phyloP scores from a whole-genome alignment of 2,797 vertebrate genomes.

The Dipus sagitta region DNA sequence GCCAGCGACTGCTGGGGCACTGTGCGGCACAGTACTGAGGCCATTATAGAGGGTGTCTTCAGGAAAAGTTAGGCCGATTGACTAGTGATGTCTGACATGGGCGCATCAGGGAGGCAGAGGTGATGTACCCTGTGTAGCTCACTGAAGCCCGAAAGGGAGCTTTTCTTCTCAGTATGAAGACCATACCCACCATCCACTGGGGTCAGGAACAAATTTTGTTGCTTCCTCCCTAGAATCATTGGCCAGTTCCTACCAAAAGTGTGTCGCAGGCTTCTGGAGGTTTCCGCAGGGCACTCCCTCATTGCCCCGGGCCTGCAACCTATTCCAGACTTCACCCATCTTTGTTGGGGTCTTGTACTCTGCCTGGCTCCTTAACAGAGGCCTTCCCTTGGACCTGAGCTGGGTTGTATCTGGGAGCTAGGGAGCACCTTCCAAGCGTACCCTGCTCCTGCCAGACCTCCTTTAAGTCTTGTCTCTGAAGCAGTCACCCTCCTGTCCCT shows the following conservation, averaged over 20 bases:
- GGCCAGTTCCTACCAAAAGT: not conserved
- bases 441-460: no score
- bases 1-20: not conserved
- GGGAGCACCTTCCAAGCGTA: not conserved
- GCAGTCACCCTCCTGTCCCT: not conserved
- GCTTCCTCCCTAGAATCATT: not conserved
- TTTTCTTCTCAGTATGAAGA: not conserved
- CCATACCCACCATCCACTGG: not conserved
- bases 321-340: not conserved
- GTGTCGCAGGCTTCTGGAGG: not conserved
- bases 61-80: fast-evolving
- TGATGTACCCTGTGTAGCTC: fast-evolving
- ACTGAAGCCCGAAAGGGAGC: not conserved
- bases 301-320: not conserved
- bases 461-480: not conserved
- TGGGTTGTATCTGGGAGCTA: not conserved
- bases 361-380: not conserved
- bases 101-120: fast-evolving
- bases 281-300: not conserved
- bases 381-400: not conserved
- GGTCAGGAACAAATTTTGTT: not conserved
- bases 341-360: not conserved
- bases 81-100: not conserved
- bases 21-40: not conserved
- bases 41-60: not conserved